phyloP scores from a whole-genome alignment of 2,113 vertebrate genomes.

The Sander vitreus region DNA sequence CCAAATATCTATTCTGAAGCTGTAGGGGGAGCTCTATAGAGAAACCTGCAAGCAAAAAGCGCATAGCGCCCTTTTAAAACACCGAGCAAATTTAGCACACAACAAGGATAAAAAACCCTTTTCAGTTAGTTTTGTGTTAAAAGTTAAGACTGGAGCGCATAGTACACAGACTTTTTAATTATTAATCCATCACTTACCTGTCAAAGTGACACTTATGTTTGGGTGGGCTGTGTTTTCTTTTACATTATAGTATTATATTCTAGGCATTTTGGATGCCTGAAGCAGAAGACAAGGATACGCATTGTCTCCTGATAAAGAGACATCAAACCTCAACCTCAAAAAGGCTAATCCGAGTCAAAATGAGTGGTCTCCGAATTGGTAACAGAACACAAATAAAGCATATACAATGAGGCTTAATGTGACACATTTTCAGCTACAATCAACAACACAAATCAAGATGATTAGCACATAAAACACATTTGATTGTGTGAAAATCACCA shows the following conservation, averaged over 20 bases:
- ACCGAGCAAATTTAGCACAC: too few relatives aligned
- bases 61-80: too few relatives aligned
- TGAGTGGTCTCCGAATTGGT: not conserved
- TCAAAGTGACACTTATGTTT: too few relatives aligned
- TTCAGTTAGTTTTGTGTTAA: not conserved
- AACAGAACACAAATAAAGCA: slow-evolving; percentile 11
- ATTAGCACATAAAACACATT: not conserved
- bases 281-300: too few relatives aligned
- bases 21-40: too few relatives aligned
- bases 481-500: not conserved
- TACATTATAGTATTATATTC: too few relatives aligned
- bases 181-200: not conserved
- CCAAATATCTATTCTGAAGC: too few relatives aligned
- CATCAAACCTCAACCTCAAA: too few relatives aligned
- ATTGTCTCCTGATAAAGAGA: too few relatives aligned
- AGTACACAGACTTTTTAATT: not conserved
- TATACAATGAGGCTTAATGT: slow-evolving; percentile 5
- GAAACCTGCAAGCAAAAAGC: too few relatives aligned
- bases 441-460: not conserved
- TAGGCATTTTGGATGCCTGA: too few relatives aligned
- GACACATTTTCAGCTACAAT: not conserved
- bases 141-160: not conserved
- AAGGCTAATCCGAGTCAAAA: not conserved
- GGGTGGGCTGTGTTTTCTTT: too few relatives aligned
- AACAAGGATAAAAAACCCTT: not conserved